Base-by-base conservation (phyloP, 2,113 vertebrate genomes). In the Crotophaga sulcirostris region DNA sequence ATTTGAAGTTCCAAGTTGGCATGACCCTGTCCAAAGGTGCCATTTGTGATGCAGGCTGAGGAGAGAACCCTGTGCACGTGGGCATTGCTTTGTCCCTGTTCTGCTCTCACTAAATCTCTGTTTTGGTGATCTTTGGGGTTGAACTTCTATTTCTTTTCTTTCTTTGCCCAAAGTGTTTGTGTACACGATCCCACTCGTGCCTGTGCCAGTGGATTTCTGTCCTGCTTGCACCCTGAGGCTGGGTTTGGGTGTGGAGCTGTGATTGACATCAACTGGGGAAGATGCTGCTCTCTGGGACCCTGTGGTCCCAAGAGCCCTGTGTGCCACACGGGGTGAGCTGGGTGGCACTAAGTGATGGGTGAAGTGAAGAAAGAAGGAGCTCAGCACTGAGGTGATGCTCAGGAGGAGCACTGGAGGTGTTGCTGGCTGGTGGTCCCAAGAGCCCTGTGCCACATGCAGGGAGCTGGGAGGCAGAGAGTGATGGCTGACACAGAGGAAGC, bases 11-110 rank as follows among this genome's bases (percentile, higher is more conserved):
- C 9, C 31, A 16, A 45, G n/a, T 9, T 33, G 33, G 24, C 5
- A 0, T 44, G 24, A 25, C 21, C 24, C 42, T 26, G 42, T 54
- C 54, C 1, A 3, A 42, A 78, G 29, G 29, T 84, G 68, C 52
- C 4, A 0, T 38, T 75, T 4, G n/a, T 40, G 64, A 26, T 38
- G 54, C 21, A 7, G 60, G 42, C 36, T 36, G 19, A 4, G 42
- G 33, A n/a, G n/a, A 18, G 33, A 42, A 49, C 34, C 33, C 38
- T 12, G 17, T 0, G 0, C 0, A 0, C 6, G 0, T 25, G 63
- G n/a, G 29, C 72, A 20, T 24, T 49, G 52, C 62, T 64, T 51
- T 76, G 33, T 60, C 36, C 34, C 36, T 44, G 4, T 38, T 40
- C 47, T 28, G 21, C 42, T 74, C 70, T 82, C 33, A 9, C 31